Conservation (phyloP, 2,888 invertebrate genomes). For the Idaea dimidiata region DNA sequence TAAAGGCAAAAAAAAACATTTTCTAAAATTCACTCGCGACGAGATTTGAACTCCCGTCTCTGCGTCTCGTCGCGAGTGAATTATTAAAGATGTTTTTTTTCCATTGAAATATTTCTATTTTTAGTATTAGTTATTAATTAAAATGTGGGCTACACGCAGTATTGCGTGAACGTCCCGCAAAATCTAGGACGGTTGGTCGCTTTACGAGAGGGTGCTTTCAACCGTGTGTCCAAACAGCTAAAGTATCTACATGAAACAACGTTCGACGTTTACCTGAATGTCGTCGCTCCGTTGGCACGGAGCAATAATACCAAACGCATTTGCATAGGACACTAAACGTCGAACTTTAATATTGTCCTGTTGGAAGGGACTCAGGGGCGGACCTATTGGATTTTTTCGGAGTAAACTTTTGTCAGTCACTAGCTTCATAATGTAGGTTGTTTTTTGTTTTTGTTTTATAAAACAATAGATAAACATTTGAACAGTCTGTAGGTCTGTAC, state of each 20-base stretch:
- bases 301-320: slow-evolving; percentile 59
- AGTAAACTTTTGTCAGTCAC: slow-evolving; percentile 11
- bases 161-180: too few species aligned
- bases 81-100: too few species aligned
- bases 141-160: too few species aligned
- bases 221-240: slow-evolving; percentile 20
- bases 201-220: background rate
- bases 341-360: slow-evolving; percentile 58
- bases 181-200: too few species aligned
- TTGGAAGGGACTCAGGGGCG: slow-evolving; percentile 20
- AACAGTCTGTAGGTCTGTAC: background rate
- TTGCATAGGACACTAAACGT: slow-evolving; percentile 64
- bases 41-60: too few species aligned
- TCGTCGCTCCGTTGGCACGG: slow-evolving; percentile 39
- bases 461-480: background rate
- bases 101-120: too few species aligned
- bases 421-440: background rate
- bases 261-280: slow-evolving; percentile 41
- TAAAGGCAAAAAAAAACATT: too few species aligned
- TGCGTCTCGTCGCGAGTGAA: too few species aligned
- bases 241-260: slow-evolving; percentile 14
- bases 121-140: too few species aligned
- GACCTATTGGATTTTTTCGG: slow-evolving; percentile 11
- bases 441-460: background rate
- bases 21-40: too few species aligned